These are phyloP conservation scores for Ovis canadensis DNA, from an alignment of 2,113 vertebrate species.

Conservation along the genomic window DNA sequence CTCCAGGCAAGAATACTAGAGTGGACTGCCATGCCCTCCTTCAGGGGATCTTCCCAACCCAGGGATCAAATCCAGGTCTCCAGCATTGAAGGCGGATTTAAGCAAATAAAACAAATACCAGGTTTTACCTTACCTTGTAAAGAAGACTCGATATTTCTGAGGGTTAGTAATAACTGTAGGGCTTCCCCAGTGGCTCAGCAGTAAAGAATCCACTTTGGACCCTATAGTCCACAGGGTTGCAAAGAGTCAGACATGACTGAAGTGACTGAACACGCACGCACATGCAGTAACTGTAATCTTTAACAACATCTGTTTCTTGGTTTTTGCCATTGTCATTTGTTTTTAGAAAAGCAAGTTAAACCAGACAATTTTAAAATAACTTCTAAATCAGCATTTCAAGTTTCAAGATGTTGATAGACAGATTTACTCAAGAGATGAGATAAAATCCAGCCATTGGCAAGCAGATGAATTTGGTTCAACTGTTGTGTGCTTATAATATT, in stretches of 20 bases:
- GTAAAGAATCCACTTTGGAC: not conserved
- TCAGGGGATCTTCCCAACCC: not conserved
- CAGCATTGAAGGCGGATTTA: rapidly evolving
- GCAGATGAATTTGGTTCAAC: not conserved
- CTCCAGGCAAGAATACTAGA: not conserved
- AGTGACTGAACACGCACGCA: not conserved
- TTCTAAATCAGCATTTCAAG: not conserved
- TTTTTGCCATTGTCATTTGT: not conserved
- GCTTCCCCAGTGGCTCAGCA: not conserved
- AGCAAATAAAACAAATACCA: not conserved
- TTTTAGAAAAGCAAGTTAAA: not conserved
- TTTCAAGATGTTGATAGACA: not conserved
- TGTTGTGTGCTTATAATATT: not conserved
- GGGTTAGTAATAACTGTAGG: not conserved
- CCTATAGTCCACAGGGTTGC: not conserved
- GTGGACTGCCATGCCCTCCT: not conserved
- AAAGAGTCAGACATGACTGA: not conserved
- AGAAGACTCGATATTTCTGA: not conserved
- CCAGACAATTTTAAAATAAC: not conserved
- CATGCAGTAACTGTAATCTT: not conserved
- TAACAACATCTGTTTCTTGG: not conserved
- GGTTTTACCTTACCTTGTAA: not conserved
- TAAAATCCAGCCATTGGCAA: not conserved
- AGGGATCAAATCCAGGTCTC: not conserved
- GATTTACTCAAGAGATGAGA: not conserved